These are phyloP conservation scores for Seison nebaliae DNA, from an alignment of 1,140 invertebrate genomes.

Conservation along the genomic window DNA sequence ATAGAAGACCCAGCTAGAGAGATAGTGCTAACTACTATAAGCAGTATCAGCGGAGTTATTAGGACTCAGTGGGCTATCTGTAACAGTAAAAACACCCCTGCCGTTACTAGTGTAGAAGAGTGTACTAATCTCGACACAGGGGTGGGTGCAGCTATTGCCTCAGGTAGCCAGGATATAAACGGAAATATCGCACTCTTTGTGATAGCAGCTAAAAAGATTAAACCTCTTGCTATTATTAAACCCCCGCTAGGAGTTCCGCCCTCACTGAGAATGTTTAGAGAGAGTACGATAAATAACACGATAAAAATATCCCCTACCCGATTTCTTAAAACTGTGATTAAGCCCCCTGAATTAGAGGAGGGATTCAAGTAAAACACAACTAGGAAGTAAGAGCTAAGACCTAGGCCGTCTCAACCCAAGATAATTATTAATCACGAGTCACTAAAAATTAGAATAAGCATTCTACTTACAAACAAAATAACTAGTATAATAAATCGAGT, in stretches of 20 bases:
- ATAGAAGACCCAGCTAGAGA: slow-evolving; percentile 12
- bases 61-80: slow-evolving; percentile 20
- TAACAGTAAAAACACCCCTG: slow-evolving; percentile 42
- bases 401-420: slow-evolving; percentile 41
- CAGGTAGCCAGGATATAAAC: slow-evolving; percentile 41
- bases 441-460: slow-evolving; percentile 39
- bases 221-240: slow-evolving; percentile 17
- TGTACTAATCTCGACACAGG: slow-evolving; percentile 43
- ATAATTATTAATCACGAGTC: slow-evolving; percentile 40
- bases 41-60: neutral
- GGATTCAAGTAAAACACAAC: slow-evolving; percentile 38
- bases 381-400: slow-evolving; percentile 39
- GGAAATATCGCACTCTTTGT: slow-evolving; percentile 47
- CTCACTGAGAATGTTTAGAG: neutral
- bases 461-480: slow-evolving; percentile 38
- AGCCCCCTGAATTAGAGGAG: slow-evolving; percentile 35
- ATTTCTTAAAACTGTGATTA: slow-evolving; percentile 37
- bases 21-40: slow-evolving; percentile 10
- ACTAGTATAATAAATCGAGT: slow-evolving; percentile 32
- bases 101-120: slow-evolving; percentile 44
- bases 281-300: slow-evolving; percentile 8
- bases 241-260: neutral
- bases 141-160: slow-evolving; percentile 40
- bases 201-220: slow-evolving; percentile 32
- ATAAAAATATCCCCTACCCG: slow-evolving; percentile 20